Percentiles rank a stretch among this genome's conserved stretches.
Evolutionary conservation across 2,113 vertebrate species (phyloP).

Genomic region (Myotis davidii): DNA sequence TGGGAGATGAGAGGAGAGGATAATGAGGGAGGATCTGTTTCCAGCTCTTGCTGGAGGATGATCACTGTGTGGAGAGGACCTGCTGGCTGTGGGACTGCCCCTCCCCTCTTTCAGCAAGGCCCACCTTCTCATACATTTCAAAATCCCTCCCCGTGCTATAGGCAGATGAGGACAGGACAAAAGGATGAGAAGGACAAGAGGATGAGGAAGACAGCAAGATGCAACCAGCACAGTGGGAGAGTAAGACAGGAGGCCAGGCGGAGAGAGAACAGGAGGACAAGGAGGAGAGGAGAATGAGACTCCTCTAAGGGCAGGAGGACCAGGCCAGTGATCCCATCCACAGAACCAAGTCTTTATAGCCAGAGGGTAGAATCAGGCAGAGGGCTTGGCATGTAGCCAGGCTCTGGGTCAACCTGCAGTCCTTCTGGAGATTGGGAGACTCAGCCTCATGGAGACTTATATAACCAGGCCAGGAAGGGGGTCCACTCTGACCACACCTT

Average conservation of each 20-base stretch:
- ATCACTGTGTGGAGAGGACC: neutral
- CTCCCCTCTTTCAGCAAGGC: neutral
- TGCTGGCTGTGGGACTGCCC: neutral
- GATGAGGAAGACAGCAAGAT: neutral
- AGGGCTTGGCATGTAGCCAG: neutral
- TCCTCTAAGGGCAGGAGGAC: neutral
- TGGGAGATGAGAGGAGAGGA: neutral
- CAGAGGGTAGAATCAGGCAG: neutral
- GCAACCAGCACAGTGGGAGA: neutral
- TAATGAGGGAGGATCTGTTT: neutral
- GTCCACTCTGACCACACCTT: neutral
- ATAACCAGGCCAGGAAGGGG: neutral
- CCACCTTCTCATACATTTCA: neutral
- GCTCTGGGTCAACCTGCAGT: neutral
- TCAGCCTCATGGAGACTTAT: neutral
- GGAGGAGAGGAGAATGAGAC: neutral
- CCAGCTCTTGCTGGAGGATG: neutral
- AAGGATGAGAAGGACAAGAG: neutral
- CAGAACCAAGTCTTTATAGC: neutral
- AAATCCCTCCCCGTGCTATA: neutral
- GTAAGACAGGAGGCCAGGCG: no score
- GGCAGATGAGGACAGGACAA: neutral
- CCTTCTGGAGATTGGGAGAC: neutral
- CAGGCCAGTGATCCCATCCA: neutral
- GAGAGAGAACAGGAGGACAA: neutral